phyloP scores from a whole-genome alignment of 2,113 vertebrate genomes.

The Datnioides undecimradiatus region DNA sequence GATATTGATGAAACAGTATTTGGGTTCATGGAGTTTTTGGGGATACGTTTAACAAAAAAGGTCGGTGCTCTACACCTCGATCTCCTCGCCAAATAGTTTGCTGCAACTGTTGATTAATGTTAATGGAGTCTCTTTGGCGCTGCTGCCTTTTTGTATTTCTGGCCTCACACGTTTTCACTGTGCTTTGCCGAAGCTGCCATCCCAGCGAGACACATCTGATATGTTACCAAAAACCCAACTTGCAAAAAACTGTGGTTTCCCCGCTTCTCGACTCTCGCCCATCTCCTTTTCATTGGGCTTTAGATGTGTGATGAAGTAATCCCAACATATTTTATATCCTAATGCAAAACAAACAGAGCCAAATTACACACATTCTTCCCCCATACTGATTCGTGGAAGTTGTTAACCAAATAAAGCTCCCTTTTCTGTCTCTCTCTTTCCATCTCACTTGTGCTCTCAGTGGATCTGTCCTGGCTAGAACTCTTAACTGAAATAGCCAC shows the following conservation, averaged over 20 bases:
- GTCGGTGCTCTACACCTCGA: constrained; percentile 16
- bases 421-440: constrained; percentile 56
- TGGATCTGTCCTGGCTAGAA: constrained; percentile 79
- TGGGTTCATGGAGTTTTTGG: neutral
- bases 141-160: neutral
- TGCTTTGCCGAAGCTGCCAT: constrained; percentile 28
- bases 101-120: constrained; percentile 39
- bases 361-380: constrained; percentile 71
- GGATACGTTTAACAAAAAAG: neutral
- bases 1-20: neutral
- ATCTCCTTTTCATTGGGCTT: constrained; percentile 58
- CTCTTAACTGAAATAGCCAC: constrained; percentile 70
- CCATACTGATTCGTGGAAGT: constrained; percentile 64
- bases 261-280: constrained; percentile 26
- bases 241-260: constrained; percentile 32
- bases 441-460: constrained; percentile 66
- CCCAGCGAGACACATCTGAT: constrained; percentile 60
- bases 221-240: constrained; percentile 40
- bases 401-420: constrained; percentile 73
- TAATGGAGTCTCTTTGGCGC: constrained; percentile 48
- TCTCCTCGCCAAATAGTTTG: constrained; percentile 35
- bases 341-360: constrained; percentile 76
- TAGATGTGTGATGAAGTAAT: constrained; percentile 73
- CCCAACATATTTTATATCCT: constrained; percentile 73
- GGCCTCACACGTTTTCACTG: constrained; percentile 7